Base-by-base conservation (phyloP, 2,113 vertebrate species). In the Phrynocephalus versicolor region DNA sequence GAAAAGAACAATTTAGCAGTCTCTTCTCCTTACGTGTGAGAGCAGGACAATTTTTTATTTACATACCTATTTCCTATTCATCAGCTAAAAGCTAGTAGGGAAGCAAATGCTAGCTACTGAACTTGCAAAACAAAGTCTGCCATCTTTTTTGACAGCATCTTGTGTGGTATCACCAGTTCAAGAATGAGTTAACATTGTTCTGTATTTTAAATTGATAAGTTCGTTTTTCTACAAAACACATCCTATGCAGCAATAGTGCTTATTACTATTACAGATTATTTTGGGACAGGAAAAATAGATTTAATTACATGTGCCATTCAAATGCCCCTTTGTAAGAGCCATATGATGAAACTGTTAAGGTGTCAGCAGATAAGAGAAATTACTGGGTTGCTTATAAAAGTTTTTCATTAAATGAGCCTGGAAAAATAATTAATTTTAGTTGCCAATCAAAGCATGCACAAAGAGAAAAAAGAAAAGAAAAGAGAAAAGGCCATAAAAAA, bases 241-340 rank as follows among this genome's bases (percentile, higher is more conserved):
- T 78, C 83, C 9, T 0, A 0, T 82, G 88, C 77, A 74, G 77
- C 81, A 85, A 30, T 87, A 60, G 67, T 72, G 76, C 25, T 83
- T 86, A 55, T 90, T 92, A 93, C 87, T 89, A 93, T 92, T 85
- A 94, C 94, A 95, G 94, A 93, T 86, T 90, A 89, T 89, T 92
- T 92, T 94, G 88, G 90, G 92, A 92, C 93, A 92, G 90, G 89
- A 89, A 89, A 88, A 93, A 94, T 94, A 58, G 0, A 58, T 91
- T 95, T 96, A 96, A 96, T 96, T 95, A 95, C 92, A 95, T 84
- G 84, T 96, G 91, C 90, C 93, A 94, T 95, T 94, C 95, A 90
- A 87, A 95, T 75, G 85, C 90, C 89, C 79, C 91, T 86, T 74
- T 87, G 87, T 91, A 94, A 92, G 37, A 87, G 90, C 84, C 85